Conservation (phyloP, 1,140 invertebrate genomes). For the Notospermus geniculatus region DNA sequence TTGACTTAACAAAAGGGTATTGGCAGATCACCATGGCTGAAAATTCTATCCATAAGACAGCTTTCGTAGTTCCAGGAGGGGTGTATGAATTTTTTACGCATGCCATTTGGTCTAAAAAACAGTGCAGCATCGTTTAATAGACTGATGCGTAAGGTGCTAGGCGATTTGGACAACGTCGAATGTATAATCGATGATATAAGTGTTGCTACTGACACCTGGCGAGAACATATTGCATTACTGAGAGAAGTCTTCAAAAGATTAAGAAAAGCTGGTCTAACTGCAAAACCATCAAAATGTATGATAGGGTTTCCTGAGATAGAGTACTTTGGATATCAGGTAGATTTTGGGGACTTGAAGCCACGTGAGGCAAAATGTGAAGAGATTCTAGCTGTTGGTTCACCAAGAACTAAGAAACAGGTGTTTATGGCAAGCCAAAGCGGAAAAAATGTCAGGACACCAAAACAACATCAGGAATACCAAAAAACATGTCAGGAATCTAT, state of each 20-base stretch:
- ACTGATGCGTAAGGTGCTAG: slow-evolving; percentile 14
- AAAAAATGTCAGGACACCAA: too few relatives aligned
- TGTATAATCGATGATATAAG: slow-evolving; percentile 5
- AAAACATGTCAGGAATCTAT: too few relatives aligned
- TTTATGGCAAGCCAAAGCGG: too few relatives aligned
- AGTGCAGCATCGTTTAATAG: slow-evolving; percentile 16
- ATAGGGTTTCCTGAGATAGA: slow-evolving; percentile 21
- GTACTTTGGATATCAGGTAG: slow-evolving; percentile 22
- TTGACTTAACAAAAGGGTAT: slow-evolving; percentile 27
- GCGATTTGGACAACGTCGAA: neutral
- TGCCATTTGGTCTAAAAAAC: slow-evolving; percentile 29
- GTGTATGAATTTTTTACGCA: slow-evolving; percentile 16
- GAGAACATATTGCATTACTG: slow-evolving; percentile 21
- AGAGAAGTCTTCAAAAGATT: slow-evolving; percentile 9
- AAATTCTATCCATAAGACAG: slow-evolving; percentile 22
- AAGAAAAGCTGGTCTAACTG: slow-evolving; percentile 16
- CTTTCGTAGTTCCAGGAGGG: slow-evolving; percentile 14
- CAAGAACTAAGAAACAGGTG: slow-evolving; percentile 46
- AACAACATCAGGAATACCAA: too few relatives aligned
- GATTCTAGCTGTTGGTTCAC: slow-evolving; percentile 37
- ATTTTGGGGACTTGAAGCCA: slow-evolving; percentile 29
- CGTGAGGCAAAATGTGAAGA: slow-evolving; percentile 41
- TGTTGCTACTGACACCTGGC: neutral
- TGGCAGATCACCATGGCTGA: slow-evolving; percentile 24
- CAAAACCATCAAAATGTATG: slow-evolving; percentile 25